Base-by-base conservation (phyloP, 2,888 invertebrate genomes). In the Scelioninae gen. 2 region DNA sequence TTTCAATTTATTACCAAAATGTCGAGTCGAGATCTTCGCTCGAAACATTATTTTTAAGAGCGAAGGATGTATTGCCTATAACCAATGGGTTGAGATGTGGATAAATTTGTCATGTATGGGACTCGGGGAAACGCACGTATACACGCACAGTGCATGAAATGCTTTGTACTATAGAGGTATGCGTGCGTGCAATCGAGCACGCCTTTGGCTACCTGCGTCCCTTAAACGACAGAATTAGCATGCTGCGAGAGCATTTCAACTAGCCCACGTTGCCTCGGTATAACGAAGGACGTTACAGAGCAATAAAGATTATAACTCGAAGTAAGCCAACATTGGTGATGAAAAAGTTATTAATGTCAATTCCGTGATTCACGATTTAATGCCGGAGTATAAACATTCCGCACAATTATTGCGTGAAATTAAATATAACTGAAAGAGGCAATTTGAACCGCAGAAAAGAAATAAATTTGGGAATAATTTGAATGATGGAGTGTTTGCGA, bases 221-320 rank as follows among this genome's bases (percentile, higher is more conserved):
- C 69, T 53, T 61, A 69, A 69, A 69, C 52, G 61, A 61, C 69
- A 37, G 48, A 69, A 69, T 69, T 69, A 69, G 61, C 69, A 55
- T 69, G 60, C 45, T 25, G 57, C 53, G n/a, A n/a, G 53, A 37
- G 60, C 68, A 55, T 69, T 69, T 43, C 61, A 45, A 69, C 46
- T 45, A 61, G 46, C 13, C 48, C 60, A 31, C 31, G 50, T 53
- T 45, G 43, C 53, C 18, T 43, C 37, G 10, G 37, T 64, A 45
- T 45, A 63, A 16, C 60, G 11, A 37, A 25, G 15, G 22, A 46
- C 39, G 48, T 61, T 46, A 50, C 37, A 48, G 37, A 39, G 48
- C 48, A 39, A 61, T 48, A 50, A 61, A 39, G 16, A 48, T 48
- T 48, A 48, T 6, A 31, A 16, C 13, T 11, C 10, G 16, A n/a